These are phyloP conservation scores for Paramormyrops kingsleyae DNA, from an alignment of 2,113 vertebrate species.

Conservation along the genomic window DNA sequence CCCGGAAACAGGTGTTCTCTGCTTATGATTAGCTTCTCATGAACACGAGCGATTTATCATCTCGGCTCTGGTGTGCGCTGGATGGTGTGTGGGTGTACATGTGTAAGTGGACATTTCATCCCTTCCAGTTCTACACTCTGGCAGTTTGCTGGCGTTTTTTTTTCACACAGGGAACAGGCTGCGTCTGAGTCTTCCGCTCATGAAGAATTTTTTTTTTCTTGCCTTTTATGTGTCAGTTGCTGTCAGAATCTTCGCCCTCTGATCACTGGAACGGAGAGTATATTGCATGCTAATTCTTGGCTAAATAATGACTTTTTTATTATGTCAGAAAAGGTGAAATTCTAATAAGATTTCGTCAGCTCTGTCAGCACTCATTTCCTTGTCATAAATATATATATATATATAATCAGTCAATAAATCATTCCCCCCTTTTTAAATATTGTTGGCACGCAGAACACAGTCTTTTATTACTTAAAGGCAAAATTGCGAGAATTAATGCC, in stretches of 20 bases:
- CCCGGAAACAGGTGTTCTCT: slow-evolving; percentile 9
- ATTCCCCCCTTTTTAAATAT: not conserved
- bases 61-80: not conserved
- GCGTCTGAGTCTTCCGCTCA: slow-evolving; percentile 1
- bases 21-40: not conserved
- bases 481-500: not conserved
- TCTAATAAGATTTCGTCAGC: not conserved
- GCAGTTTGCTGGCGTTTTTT: not conserved
- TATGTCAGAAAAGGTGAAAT: not conserved
- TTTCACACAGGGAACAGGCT: not conserved
- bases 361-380: not conserved
- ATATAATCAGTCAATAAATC: not conserved
- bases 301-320: not conserved
- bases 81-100: not conserved
- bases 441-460: not conserved
- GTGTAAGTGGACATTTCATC: not conserved
- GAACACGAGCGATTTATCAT: not conserved
- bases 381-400: not conserved
- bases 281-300: not conserved
- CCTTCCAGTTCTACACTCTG: not conserved
- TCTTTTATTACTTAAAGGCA: not conserved
- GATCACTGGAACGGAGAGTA: slow-evolving; percentile 8
- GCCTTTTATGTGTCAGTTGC: slow-evolving; percentile 13
- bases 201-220: not conserved
- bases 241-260: slow-evolving; percentile 4